A percentile compares a stretch with the other conserved stretches of the same genome.
Conservation (phyloP, 2,113 vertebrate species). For the Hystrix cristata region DNA sequence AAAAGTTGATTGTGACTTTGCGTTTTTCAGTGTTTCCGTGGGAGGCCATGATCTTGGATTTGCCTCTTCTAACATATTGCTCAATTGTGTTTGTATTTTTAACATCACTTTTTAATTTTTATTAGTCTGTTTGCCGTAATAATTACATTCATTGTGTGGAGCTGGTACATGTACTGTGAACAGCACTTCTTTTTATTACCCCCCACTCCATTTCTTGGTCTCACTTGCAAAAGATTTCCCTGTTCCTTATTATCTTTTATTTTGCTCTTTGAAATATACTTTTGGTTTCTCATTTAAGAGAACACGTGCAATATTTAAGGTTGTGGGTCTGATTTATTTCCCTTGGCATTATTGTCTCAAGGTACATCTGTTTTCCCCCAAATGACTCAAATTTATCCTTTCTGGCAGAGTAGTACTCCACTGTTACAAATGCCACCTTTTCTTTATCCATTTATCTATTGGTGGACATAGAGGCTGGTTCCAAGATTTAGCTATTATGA, state of each 20-base stretch:
- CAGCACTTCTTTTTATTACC: not conserved
- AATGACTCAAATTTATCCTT: not conserved
- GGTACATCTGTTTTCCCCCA: not conserved
- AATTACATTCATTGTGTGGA: not conserved
- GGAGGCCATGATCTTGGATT: not conserved
- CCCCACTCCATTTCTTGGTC: not conserved
- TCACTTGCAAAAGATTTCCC: not conserved
- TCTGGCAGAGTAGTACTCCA: not conserved
- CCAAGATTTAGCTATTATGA: not conserved
- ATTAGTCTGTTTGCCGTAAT: not conserved
- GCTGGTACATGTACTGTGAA: not conserved
- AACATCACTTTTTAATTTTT: not conserved
- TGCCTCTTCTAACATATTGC: not conserved
- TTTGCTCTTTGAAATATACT: not conserved
- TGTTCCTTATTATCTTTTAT: not conserved
- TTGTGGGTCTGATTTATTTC: not conserved
- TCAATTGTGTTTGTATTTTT: not conserved
- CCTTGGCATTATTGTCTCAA: not conserved
- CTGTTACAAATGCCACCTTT: not conserved
- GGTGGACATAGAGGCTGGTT: not conserved
- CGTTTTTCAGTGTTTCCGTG: not conserved
- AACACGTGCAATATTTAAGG: not conserved
- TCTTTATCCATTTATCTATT: not conserved
- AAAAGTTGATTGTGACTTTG: not conserved
- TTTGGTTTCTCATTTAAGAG: not conserved